Base-by-base conservation (phyloP, 2,888 invertebrate species). In the Drosophila pullipes region DNA sequence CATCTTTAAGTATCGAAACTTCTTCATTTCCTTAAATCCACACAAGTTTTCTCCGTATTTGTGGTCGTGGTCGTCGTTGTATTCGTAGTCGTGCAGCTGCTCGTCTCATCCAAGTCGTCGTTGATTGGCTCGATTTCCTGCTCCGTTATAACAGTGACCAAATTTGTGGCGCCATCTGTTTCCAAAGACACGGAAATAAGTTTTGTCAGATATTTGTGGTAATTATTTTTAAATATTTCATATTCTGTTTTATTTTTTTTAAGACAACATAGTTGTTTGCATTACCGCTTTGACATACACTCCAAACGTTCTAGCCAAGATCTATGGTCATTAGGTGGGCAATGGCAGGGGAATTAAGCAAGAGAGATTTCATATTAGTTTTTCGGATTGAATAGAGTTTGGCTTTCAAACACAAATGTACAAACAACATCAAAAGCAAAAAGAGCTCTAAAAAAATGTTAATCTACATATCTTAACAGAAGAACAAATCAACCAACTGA, bases 71-170 rank as follows among this genome's bases (percentile, higher is more conserved):
- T 85, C 67, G 83, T 83, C 70, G 87, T 89, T 73, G 86, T 81
- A 67, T 79, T 76, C 63, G 81, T 85, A 61, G 85, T 76, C 60
- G 78, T 81, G 59, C 76, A 85, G 77, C 83, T 87, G 74, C 83
- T 89, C 59, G 74, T 65, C 66, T 85, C 87, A 41, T 89, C 83
- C 62, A 75, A 50, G 35, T 91, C 82, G 22, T 81, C 76, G 74
- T 83, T 80, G 52, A 85, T 86, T 66, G 91, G 82, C 80, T 93
- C 93, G 78, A 93, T 92, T 84, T 95, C 95, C 91, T 98, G 97
- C 91, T 97, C 96, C 52, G 96, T 97, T 95, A 98, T 98, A 62
- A 97, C 97, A 54, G 97, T 97, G 78, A 98, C 98, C 91, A 98
- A 94, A 91, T 97, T 96, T 91, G 97, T 95, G 94, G 98, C 97